Evolutionary conservation across 2,888 invertebrate species (phyloP).

Genomic region (Ernsta delagoae): DNA sequence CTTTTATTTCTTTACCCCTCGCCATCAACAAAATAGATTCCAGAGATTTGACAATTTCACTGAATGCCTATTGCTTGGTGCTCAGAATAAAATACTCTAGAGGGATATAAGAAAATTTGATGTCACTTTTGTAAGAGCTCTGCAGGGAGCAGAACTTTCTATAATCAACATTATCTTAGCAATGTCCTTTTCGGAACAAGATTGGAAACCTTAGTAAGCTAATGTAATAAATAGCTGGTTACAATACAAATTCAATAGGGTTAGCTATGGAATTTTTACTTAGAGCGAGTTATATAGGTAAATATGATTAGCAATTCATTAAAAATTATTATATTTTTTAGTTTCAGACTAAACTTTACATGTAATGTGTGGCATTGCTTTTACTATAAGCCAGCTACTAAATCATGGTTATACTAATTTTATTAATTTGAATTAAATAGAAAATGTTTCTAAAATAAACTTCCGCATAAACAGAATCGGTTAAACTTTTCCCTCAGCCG

Average conservation of each 20-base stretch:
- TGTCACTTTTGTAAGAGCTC: slow-evolving; percentile 12
- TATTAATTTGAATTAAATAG: no score
- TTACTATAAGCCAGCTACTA: no score
- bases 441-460: no score
- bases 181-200: slow-evolving; percentile 20
- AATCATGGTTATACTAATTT: no score
- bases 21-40: neutral
- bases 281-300: no score
- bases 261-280: no score
- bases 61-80: neutral
- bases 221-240: slow-evolving; percentile 6
- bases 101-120: slow-evolving; percentile 3
- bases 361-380: no score
- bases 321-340: no score
- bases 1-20: neutral
- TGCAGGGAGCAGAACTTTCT: slow-evolving; percentile 12
- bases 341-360: no score
- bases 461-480: no score
- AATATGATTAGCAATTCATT: no score
- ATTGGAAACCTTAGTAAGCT: slow-evolving; percentile 17
- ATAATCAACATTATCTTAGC: slow-evolving; percentile 23
- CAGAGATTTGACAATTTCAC: slow-evolving; percentile 1
- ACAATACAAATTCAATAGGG: neutral
- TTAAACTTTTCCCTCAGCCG: no score
- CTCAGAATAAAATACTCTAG: neutral